Evolutionary conservation across 2,888 invertebrate species (phyloP).

Genomic region (Andricus quercusramuli): DNA sequence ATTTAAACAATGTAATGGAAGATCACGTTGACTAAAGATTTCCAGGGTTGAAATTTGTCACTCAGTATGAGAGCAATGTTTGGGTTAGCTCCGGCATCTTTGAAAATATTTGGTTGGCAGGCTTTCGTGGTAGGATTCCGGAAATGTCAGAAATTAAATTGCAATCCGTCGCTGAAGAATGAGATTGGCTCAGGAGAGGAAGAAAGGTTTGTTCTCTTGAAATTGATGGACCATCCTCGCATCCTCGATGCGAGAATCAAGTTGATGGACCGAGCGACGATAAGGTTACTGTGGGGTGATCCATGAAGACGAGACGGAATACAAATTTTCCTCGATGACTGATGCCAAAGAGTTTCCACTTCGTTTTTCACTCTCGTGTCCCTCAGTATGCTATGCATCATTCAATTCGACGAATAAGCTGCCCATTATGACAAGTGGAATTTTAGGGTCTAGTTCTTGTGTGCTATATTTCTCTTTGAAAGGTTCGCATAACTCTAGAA

Average conservation of each 20-base stretch:
- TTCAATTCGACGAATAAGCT: constrained; percentile 30
- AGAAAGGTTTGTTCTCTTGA: constrained; percentile 60
- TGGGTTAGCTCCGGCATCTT: background rate
- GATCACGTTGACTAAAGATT: too few relatives aligned
- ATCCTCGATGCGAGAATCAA: constrained; percentile 66
- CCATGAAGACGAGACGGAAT: constrained; percentile 64
- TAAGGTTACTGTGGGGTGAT: constrained; percentile 69
- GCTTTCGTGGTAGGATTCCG: background rate
- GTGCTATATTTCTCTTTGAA: constrained; percentile 43
- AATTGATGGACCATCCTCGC: constrained; percentile 70
- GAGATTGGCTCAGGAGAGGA: constrained; percentile 38
- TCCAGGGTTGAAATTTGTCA: too few relatives aligned
- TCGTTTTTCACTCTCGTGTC: constrained; percentile 63
- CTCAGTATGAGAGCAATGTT: background rate
- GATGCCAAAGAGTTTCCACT: constrained; percentile 70
- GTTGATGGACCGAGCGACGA: constrained; percentile 72
- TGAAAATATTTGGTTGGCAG: constrained; percentile 16
- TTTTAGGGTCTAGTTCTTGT: constrained; percentile 22
- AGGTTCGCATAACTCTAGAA: constrained; percentile 17
- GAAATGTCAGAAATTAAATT: constrained; percentile 12
- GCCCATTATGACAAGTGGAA: constrained; percentile 31
- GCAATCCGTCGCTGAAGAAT: background rate
- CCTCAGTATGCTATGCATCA: constrained; percentile 28
- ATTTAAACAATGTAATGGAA: too few relatives aligned
- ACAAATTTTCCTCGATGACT: constrained; percentile 71